Evolutionary conservation across 1,140 invertebrate species (phyloP), one percentile per base, ranked within the genome.

Genomic region (Hylyphantes graminicola): DNA sequence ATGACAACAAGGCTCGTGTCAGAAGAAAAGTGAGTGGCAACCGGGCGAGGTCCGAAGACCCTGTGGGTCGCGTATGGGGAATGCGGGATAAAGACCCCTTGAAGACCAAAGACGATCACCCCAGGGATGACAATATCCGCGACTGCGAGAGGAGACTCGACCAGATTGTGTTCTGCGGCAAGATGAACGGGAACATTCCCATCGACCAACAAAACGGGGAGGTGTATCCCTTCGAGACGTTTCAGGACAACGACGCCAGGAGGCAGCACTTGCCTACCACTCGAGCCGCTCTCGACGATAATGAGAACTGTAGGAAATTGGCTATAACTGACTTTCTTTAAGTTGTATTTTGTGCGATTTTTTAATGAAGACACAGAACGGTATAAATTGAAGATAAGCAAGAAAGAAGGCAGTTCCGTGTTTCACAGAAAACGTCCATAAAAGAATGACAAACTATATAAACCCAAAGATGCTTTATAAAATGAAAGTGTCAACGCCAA

Each of bases 281-380:
- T 7, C 57, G 59, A 35, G 12, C 80, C 0, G 54, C 51, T 2
- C 73, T 48, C 21, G 70, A 74, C 50, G 17, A 73, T 17, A 82
- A 82, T n/a, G 70, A 82, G 6, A 82, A 82, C 19, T 74, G 70
- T 50, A 82, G 67, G 17, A 82, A 73, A 74, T 51, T 82, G 59
- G 70, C 80, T 13, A 82, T 82, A 15, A 74, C 80, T n/a, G 80
- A 82, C 21, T 82, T 82, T n/a, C 51, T 82, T 13, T 82, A 74
- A 35, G n/a, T n/a, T 11, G 13, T 9, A 70, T 50, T 70, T 7
- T 70, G 50, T 65, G 57, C 11, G 63, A 65, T 65, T 35, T 35
- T 35, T 2, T 35, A 35, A 35, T 35, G 35, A 35, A 35, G 35
- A 35, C 35, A 35, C 35, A 35, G 35, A 1, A 2, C 35, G 5